Percentiles rank a stretch among this genome's conserved stretches.
Conservation (phyloP, 2,113 vertebrate species). For the Acanthochromis polyacanthus region DNA sequence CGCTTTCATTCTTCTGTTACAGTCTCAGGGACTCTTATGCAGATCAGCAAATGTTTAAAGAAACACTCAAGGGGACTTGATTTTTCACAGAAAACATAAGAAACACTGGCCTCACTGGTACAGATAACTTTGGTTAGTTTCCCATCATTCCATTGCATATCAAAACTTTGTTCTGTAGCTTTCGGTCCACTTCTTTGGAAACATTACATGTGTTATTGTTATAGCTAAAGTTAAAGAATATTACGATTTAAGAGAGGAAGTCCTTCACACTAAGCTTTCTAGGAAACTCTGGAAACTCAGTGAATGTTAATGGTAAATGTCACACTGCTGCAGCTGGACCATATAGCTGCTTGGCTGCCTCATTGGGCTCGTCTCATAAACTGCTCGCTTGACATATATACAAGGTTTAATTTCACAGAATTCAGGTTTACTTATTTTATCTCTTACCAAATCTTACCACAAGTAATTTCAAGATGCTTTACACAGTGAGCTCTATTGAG, state of each 20-base stretch:
- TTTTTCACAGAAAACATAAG: conserved; percentile 18
- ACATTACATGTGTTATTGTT: conserved; percentile 8
- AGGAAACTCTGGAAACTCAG: background rate
- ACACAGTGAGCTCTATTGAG: too few relatives aligned
- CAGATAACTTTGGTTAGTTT: conserved; percentile 5
- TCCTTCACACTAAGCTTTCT: background rate
- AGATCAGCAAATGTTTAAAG: conserved; percentile 37
- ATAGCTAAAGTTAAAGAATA: conserved; percentile 37
- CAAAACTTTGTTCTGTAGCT: background rate
- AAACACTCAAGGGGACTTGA: conserved; percentile 28
- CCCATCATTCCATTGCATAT: background rate
- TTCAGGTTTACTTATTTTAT: too few relatives aligned
- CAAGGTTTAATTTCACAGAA: background rate
- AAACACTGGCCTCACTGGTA: background rate
- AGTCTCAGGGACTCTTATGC: conserved; percentile 10
- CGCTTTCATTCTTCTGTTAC: conserved; percentile 19
- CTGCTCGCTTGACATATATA: background rate
- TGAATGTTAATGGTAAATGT: background rate
- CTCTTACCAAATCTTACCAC: too few relatives aligned
- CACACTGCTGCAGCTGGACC: background rate
- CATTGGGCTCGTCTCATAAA: background rate
- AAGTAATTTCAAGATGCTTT: too few relatives aligned
- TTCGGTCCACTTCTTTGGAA: conserved; percentile 16
- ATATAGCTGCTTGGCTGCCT: background rate
- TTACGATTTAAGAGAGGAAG: conserved; percentile 13